Evolutionary conservation across 2,113 vertebrate genomes (phyloP).

Genomic region (Conger conger): DNA sequence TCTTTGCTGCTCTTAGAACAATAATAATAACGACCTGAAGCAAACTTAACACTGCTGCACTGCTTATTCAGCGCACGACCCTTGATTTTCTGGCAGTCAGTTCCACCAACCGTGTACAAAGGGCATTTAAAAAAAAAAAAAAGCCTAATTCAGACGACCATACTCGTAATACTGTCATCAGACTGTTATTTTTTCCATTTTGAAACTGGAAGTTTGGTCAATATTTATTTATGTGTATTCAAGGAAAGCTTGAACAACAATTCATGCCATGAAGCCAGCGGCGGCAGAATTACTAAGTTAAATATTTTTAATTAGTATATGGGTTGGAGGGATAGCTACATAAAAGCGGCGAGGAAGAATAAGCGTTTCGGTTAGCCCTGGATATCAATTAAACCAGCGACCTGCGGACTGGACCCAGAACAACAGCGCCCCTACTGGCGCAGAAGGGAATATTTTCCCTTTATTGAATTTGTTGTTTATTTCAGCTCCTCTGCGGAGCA

Average conservation of each 20-base stretch:
- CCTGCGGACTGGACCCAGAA: conserved; percentile 49
- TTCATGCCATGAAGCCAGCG: too few relatives aligned
- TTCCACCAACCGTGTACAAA: too few relatives aligned
- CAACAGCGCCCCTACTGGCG: conserved; percentile 58
- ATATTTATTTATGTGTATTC: too few relatives aligned
- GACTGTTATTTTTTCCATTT: too few relatives aligned
- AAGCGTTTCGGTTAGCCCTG: background rate
- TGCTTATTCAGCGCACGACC: too few relatives aligned
- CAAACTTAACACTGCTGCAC: background rate
- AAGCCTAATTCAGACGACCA: too few relatives aligned
- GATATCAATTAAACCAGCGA: background rate
- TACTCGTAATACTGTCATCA: too few relatives aligned
- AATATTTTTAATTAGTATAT: background rate
- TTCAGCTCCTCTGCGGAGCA: conserved; percentile 48
- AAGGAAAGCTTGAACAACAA: too few relatives aligned
- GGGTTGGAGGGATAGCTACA: background rate
- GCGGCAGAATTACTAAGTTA: too few relatives aligned
- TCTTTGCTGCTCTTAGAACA: background rate
- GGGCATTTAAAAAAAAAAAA: too few relatives aligned
- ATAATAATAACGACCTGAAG: background rate
- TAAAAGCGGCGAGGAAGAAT: background rate
- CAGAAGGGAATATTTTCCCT: background rate
- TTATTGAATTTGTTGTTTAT: conserved; percentile 63
- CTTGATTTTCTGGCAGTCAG: too few relatives aligned
- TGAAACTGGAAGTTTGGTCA: too few relatives aligned